These are phyloP conservation scores for Ciconia boyciana DNA, from an alignment of 2,113 vertebrate species.

Conservation along the genomic window DNA sequence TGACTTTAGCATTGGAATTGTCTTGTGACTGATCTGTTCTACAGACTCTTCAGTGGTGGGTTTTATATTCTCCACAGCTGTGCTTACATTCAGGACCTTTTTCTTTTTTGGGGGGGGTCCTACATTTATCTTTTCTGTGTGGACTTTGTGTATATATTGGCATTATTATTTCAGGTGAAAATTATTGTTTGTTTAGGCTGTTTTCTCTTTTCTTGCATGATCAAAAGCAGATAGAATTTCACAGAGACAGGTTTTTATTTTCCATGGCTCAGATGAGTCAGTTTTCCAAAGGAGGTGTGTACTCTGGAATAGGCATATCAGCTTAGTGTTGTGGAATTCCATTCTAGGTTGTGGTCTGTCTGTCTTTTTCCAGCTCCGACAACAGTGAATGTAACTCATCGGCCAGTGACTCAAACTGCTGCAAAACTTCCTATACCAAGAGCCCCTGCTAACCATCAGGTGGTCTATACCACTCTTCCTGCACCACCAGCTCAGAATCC, in stretches of 20 bases:
- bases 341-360: not conserved
- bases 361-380: constrained; percentile 67
- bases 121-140: not conserved
- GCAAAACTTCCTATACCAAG: constrained; percentile 75
- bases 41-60: not conserved
- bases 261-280: not conserved
- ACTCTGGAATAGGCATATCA: not conserved
- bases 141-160: not conserved
- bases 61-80: not conserved
- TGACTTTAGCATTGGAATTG: not conserved
- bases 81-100: not conserved
- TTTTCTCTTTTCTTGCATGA: not conserved
- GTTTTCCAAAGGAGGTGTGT: not conserved
- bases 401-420: constrained; percentile 68
- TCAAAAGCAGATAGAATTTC: not conserved
- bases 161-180: not conserved
- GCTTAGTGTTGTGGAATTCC: not conserved
- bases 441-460: constrained; percentile 73
- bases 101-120: not conserved
- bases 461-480: constrained; percentile 77
- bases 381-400: constrained; percentile 79
- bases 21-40: not conserved
- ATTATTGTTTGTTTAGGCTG: not conserved
- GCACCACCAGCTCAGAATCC: constrained; percentile 73
- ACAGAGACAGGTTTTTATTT: not conserved